phyloP scores from a whole-genome alignment of 1,140 invertebrate genomes.

The Paraescarpia echinospica region DNA sequence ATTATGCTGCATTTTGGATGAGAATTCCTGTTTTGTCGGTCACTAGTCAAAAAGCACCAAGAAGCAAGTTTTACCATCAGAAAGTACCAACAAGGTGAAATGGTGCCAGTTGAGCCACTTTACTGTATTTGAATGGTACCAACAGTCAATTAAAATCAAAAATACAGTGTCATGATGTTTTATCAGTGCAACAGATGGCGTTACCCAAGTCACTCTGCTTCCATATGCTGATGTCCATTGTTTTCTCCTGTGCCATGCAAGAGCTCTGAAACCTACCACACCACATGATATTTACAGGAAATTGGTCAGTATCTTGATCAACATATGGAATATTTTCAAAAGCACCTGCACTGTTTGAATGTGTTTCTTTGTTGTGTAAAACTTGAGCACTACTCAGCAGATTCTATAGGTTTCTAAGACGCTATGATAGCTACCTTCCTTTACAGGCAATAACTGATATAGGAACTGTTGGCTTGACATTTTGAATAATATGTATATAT shows the following conservation, averaged over 20 bases:
- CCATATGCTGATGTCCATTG: background rate
- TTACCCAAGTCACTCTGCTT: no score
- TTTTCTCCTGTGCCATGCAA: background rate
- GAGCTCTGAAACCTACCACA: background rate
- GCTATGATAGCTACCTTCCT: background rate
- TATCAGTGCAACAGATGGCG: no score
- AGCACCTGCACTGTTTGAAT: background rate
- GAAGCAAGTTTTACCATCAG: no score
- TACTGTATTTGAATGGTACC: no score
- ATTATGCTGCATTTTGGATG: no score
- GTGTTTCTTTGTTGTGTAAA: background rate
- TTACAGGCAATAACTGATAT: background rate
- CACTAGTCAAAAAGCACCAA: no score
- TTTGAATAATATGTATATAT: background rate
- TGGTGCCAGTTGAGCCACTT: no score
- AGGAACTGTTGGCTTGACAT: background rate
- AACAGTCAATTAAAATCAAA: no score
- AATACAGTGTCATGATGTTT: no score
- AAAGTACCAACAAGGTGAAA: no score
- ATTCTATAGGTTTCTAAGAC: background rate
- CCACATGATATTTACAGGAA: background rate
- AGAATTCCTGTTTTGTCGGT: no score
- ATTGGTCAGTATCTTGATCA: background rate
- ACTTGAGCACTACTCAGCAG: background rate
- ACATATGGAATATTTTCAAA: background rate